A percentile compares a stretch with the other conserved stretches of the same genome.
Conservation (phyloP, 2,797 vertebrate genomes). For the Pangasius djambal region DNA sequence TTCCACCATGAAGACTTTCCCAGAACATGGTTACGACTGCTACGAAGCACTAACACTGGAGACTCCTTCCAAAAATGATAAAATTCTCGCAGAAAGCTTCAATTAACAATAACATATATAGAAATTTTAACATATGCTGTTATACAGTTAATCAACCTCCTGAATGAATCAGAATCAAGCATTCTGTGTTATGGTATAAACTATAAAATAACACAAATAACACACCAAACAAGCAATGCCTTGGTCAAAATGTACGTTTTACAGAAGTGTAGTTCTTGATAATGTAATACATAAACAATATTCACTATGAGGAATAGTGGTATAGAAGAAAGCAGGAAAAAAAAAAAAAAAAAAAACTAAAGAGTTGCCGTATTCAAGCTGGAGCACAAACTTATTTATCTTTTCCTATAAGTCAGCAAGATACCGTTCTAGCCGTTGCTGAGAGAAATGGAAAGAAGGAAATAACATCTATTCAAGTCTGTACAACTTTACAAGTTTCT, state of each 20-base stretch:
- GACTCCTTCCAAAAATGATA: neutral
- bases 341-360: neutral
- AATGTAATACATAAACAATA: slow-evolving; percentile 24
- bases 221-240: neutral
- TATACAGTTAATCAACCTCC: neutral
- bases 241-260: slow-evolving; percentile 9
- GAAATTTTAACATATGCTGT: neutral
- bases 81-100: neutral
- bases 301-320: slow-evolving; percentile 2
- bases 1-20: neutral
- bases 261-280: slow-evolving; percentile 23
- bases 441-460: slow-evolving; percentile 55
- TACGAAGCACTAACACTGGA: neutral
- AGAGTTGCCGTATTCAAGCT: neutral
- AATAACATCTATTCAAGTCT: slow-evolving; percentile 72
- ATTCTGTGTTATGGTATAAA: too few relatives aligned
- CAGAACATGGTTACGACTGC: neutral
- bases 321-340: neutral
- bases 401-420: slow-evolving; percentile 71
- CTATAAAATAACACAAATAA: neutral
- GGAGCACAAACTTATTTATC: slow-evolving; percentile 51
- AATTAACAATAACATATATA: neutral
- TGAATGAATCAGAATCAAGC: neutral
- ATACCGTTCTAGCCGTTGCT: slow-evolving; percentile 66
- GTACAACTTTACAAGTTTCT: slow-evolving; percentile 78